Evolutionary conservation across 2,113 vertebrate species (phyloP).

Genomic region (Pelvicachromis taeniatus): DNA sequence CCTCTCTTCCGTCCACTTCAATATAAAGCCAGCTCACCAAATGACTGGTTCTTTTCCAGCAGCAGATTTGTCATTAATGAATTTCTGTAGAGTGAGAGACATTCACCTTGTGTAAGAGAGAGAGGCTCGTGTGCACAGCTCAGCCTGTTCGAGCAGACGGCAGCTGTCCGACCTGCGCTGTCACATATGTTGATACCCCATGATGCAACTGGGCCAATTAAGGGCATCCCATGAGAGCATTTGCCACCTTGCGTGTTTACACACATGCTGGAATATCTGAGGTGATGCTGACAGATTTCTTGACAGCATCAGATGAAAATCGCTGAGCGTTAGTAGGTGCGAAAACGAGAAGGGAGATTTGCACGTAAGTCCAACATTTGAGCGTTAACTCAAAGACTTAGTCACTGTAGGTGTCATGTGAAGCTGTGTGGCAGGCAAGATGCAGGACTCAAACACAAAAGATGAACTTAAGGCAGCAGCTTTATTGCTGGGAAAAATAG

Average conservation of each 20-base stretch:
- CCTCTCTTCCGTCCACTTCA: background rate
- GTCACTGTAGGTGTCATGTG: background rate
- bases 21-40: background rate
- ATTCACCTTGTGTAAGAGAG: background rate
- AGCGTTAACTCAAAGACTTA: background rate
- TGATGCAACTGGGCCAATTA: slow-evolving; percentile 50
- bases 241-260: background rate
- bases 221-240: background rate
- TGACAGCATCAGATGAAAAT: background rate
- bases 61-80: background rate
- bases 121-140: background rate
- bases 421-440: too few relatives aligned
- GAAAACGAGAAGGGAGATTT: background rate
- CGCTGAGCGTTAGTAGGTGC: background rate
- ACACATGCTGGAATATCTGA: background rate
- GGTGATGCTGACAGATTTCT: background rate
- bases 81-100: background rate
- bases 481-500: too few relatives aligned
- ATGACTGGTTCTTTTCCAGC: background rate
- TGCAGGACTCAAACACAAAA: too few relatives aligned
- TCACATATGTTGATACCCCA: slow-evolving; percentile 29
- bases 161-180: slow-evolving; percentile 33
- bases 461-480: too few relatives aligned
- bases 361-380: background rate
- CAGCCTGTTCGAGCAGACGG: background rate